phyloP scores from a whole-genome alignment of 2,797 vertebrate species.

The Gymnopithys bicolor region DNA sequence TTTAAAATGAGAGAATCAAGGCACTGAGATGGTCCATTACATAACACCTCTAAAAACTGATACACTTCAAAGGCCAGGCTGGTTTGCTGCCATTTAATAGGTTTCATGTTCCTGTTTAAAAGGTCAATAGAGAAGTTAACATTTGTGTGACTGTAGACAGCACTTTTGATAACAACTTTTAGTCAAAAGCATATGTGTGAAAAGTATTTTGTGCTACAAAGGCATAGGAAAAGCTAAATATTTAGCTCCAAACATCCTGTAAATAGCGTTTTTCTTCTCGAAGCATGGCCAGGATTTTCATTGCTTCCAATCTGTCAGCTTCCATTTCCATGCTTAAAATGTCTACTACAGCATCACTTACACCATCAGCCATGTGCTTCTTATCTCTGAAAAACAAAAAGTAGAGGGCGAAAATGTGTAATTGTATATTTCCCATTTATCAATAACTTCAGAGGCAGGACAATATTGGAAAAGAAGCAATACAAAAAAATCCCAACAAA shows the following conservation, averaged over 20 bases:
- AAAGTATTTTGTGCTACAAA: neutral
- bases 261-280: slow-evolving; percentile 90
- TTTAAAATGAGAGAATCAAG: neutral
- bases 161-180: neutral
- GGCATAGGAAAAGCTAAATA: neutral
- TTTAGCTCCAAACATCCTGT: slow-evolving; percentile 94
- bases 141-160: neutral
- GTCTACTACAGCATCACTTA: slow-evolving; percentile 85
- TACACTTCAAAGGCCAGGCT: neutral
- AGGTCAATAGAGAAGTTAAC: neutral
- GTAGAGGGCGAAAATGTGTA: rapidly evolving
- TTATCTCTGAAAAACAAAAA: slow-evolving; percentile 83
- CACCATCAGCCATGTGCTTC: slow-evolving; percentile 94
- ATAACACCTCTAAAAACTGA: neutral
- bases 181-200: neutral
- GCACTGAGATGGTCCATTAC: neutral
- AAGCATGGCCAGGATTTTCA: slow-evolving; percentile 87
- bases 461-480: neutral
- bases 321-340: slow-evolving; percentile 82
- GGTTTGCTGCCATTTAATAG: neutral
- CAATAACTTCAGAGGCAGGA: neutral
- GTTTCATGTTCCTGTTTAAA: neutral
- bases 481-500: neutral
- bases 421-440: neutral
- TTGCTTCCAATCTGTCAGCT: slow-evolving; percentile 86